Conservation (phyloP, 2,888 invertebrate genomes). For the Andrena hattorfiana region DNA sequence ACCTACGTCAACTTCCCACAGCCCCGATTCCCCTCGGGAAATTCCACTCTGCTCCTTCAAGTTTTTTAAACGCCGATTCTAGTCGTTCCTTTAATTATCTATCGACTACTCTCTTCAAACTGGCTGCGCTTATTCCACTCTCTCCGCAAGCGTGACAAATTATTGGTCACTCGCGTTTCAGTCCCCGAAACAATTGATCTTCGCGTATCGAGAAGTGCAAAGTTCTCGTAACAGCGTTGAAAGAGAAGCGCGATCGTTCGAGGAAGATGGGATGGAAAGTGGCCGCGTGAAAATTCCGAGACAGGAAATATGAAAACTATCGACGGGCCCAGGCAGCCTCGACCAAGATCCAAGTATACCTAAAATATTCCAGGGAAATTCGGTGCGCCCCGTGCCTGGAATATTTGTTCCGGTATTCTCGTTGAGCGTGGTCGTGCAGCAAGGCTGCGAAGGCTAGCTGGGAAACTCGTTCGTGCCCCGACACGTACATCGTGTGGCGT, state of each 20-base stretch:
- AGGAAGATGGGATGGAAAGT: not conserved
- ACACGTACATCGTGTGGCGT: not conserved
- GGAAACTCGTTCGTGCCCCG: constrained; percentile 30
- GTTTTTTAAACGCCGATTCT: not conserved
- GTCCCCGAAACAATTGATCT: not conserved
- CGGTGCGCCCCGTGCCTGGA: constrained; percentile 10
- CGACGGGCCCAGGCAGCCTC: not conserved
- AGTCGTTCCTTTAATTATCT: not conserved
- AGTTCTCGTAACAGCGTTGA: not conserved
- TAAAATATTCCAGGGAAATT: not conserved
- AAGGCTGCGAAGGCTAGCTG: not conserved
- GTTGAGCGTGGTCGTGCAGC: not conserved
- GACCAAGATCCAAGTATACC: not conserved
- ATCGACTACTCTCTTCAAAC: not conserved
- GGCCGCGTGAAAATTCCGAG: not conserved
- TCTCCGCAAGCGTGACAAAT: not conserved
- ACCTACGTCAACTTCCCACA: constrained; percentile 5
- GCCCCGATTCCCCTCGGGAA: constrained; percentile 3
- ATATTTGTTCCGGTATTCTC: constrained; percentile 26
- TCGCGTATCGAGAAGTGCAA: not conserved
- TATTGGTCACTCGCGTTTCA: not conserved
- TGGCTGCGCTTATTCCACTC: not conserved
- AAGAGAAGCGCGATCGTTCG: not conserved
- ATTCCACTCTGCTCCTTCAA: not conserved
- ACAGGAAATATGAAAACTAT: not conserved